Evolutionary conservation across 2,888 invertebrate species (phyloP).

Genomic region (Hirtodrosophila cameraria): DNA sequence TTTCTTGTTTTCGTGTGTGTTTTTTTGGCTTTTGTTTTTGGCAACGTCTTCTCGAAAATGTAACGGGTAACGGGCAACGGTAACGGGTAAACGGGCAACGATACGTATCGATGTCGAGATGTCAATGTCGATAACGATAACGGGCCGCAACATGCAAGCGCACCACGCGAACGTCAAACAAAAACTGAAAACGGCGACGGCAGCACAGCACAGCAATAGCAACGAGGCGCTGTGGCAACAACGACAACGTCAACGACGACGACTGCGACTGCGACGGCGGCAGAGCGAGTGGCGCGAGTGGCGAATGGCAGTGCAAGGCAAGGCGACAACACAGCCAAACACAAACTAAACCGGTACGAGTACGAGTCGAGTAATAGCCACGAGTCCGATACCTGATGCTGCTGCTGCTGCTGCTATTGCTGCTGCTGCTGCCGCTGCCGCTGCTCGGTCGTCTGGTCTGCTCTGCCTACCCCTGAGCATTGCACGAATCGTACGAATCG

Average conservation of each 20-base stretch:
- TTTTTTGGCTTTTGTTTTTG: slow-evolving; percentile 25
- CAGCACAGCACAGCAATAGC: slow-evolving; percentile 49
- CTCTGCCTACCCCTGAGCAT: slow-evolving; percentile 46
- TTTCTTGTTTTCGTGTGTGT: slow-evolving; percentile 16
- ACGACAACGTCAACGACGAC: slow-evolving; percentile 38
- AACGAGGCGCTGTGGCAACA: slow-evolving; percentile 32
- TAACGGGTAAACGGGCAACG: slow-evolving; percentile 30
- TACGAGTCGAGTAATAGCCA: not conserved
- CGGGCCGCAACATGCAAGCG: slow-evolving; percentile 60
- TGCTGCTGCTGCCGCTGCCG: slow-evolving; percentile 16
- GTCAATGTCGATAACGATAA: slow-evolving; percentile 47
- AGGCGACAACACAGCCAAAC: slow-evolving; percentile 57
- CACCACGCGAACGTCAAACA: slow-evolving; percentile 74
- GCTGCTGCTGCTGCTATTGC: slow-evolving; percentile 18
- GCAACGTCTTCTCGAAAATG: no score
- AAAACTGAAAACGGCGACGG: slow-evolving; percentile 68
- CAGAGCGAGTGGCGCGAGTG: slow-evolving; percentile 47
- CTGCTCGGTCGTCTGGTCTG: no score
- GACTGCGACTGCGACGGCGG: slow-evolving; percentile 24
- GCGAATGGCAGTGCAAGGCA: slow-evolving; percentile 63
- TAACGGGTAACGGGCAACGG: slow-evolving; percentile 27
- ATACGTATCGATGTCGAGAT: slow-evolving; percentile 33
- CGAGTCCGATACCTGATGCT: slow-evolving; percentile 54
- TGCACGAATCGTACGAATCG: slow-evolving; percentile 58
- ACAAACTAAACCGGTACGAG: slow-evolving; percentile 51